These are phyloP conservation scores for Andricus grossulariae DNA, from an alignment of 1,140 invertebrate genomes.

Conservation along the genomic window DNA sequence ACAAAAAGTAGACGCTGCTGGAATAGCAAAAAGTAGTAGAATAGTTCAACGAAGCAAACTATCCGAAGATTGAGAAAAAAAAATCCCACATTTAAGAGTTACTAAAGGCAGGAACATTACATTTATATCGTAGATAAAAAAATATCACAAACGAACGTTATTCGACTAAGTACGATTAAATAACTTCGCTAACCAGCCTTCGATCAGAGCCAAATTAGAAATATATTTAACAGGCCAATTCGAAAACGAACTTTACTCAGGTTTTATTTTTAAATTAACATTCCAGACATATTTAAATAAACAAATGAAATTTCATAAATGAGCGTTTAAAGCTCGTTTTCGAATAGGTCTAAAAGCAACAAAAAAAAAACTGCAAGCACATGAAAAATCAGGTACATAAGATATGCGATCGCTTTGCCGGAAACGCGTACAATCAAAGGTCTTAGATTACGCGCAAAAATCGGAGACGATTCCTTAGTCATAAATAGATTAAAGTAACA, in stretches of 20 bases:
- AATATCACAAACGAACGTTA: slow-evolving; percentile 29
- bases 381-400: slow-evolving; percentile 52
- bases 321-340: slow-evolving; percentile 27
- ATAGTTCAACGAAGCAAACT: slow-evolving; percentile 1
- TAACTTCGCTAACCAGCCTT: slow-evolving; percentile 9
- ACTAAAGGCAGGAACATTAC: slow-evolving; percentile 19
- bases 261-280: not conserved
- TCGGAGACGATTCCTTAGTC: slow-evolving; percentile 51
- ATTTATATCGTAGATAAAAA: slow-evolving; percentile 28
- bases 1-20: not conserved
- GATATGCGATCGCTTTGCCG: slow-evolving; percentile 46
- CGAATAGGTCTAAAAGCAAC: slow-evolving; percentile 38
- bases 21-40: slow-evolving; percentile 15
- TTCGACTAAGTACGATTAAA: slow-evolving; percentile 26
- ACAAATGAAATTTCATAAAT: not conserved
- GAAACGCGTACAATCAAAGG: slow-evolving; percentile 8
- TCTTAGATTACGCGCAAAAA: slow-evolving; percentile 50
- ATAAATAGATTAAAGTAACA: slow-evolving; percentile 54
- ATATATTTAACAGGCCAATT: not conserved
- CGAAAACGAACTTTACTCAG: not conserved
- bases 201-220: not conserved
- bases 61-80: not conserved
- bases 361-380: slow-evolving; percentile 41
- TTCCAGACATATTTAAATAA: no score
- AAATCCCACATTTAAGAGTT: slow-evolving; percentile 18